Percentiles rank a stretch among this genome's conserved stretches.
phyloP scores from a whole-genome alignment of 2,797 vertebrate species.

The Varecia variegata region DNA sequence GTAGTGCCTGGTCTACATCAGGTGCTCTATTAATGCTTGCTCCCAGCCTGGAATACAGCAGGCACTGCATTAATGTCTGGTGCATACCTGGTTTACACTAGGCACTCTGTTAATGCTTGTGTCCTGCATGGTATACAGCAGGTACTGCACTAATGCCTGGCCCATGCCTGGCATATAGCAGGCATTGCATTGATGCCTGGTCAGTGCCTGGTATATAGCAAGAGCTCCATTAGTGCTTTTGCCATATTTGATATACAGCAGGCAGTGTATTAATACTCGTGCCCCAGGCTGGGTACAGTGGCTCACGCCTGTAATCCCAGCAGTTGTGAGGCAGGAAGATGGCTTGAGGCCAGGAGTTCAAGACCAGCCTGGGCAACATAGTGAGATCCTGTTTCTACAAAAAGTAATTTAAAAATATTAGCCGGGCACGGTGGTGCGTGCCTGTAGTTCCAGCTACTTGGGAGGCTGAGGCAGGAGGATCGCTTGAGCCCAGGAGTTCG shows the following conservation, averaged over 20 bases:
- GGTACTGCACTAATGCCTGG: neutral
- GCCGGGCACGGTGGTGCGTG: rapidly evolving
- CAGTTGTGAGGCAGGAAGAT: neutral
- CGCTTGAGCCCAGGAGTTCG: neutral
- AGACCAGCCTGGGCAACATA: neutral
- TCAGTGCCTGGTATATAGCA: neutral
- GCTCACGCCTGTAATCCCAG: neutral
- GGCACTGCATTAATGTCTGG: neutral
- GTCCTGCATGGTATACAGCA: neutral
- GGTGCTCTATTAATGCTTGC: too few species aligned
- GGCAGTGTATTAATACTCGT: neutral
- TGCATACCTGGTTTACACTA: too few species aligned
- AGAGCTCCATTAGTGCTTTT: neutral
- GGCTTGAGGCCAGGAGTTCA: neutral
- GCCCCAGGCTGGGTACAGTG: neutral
- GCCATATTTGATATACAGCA: neutral
- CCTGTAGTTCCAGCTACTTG: neutral
- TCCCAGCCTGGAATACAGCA: too few species aligned
- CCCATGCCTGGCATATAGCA: neutral
- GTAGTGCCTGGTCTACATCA: neutral
- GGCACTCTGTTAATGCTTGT: neutral
- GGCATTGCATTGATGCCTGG: neutral
- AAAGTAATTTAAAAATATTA: neutral
- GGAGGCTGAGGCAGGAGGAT: neutral
- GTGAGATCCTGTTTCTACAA: neutral